Percentiles rank a stretch among this genome's conserved stretches.
Conservation (phyloP, 2,888 invertebrate genomes). For the Oxystoma pomonae region DNA sequence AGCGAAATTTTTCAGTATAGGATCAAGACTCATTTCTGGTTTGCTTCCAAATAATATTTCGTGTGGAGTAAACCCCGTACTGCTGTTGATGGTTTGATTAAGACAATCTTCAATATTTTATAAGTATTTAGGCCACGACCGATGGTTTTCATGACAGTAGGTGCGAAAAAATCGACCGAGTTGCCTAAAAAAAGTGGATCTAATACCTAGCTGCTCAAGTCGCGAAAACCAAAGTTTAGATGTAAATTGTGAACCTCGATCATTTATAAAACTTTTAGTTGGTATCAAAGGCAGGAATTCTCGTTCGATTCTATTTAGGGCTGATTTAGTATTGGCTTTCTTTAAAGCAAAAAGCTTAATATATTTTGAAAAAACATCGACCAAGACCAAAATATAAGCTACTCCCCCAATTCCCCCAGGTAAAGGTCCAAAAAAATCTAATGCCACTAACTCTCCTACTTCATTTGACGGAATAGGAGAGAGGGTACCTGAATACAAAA, state of each 20-base stretch:
- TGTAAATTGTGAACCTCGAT: no score
- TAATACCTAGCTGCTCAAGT: no score
- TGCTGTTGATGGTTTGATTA: neutral
- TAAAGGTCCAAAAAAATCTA: conserved; percentile 18
- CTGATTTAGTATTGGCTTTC: no score
- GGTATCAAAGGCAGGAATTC: no score
- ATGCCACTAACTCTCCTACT: conserved; percentile 1
- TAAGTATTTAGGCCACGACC: neutral
- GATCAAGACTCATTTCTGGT: neutral
- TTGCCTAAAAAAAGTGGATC: no score
- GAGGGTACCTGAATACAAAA: neutral
- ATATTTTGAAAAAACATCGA: conserved; percentile 30
- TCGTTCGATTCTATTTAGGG: no score
- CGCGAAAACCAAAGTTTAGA: no score
- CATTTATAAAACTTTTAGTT: no score
- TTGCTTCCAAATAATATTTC: neutral
- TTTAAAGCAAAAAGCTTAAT: no score
- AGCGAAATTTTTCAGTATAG: neutral
- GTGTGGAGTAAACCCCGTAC: neutral
- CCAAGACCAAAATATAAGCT: conserved; percentile 25
- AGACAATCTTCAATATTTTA: neutral
- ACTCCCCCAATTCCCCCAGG: conserved; percentile 21
- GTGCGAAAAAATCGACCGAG: neutral
- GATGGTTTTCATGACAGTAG: neutral
- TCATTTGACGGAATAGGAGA: conserved; percentile 1